Evolutionary conservation across 2,888 invertebrate species (phyloP).

Genomic region (Drosophila crucigera): DNA sequence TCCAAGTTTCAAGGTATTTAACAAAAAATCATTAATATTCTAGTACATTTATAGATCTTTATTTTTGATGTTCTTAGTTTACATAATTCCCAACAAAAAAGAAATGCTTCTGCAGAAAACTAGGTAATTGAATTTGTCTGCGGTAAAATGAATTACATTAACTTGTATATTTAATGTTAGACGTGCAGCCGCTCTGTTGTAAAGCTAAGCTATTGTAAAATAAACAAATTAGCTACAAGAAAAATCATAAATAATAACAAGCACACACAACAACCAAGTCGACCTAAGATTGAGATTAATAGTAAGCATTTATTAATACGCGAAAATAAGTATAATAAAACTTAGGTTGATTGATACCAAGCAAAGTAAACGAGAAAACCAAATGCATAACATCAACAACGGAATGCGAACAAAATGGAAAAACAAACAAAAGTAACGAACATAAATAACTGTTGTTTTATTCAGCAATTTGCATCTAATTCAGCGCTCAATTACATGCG

Average conservation of each 20-base stretch:
- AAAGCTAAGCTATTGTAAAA: conserved; percentile 62
- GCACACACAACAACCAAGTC: conserved; percentile 34
- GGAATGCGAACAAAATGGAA: conserved; percentile 46
- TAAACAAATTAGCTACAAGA: conserved; percentile 50
- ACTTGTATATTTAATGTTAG: neutral
- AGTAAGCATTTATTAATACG: conserved; percentile 75
- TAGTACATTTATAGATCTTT: neutral
- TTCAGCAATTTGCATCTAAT: conserved; percentile 76
- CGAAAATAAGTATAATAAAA: conserved; percentile 65
- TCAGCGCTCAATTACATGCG: conserved; percentile 71
- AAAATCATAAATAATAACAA: conserved; percentile 37
- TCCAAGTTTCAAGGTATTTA: neutral
- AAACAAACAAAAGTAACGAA: conserved; percentile 59
- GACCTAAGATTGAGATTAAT: conserved; percentile 68
- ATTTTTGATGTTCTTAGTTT: neutral
- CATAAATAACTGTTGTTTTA: conserved; percentile 77
- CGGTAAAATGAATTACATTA: neutral
- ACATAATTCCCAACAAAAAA: neutral
- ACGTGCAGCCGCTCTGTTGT: conserved; percentile 34
- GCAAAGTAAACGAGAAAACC: conserved; percentile 19
- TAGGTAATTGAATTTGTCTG: neutral
- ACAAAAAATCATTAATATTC: conserved; percentile 1
- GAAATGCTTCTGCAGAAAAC: neutral
- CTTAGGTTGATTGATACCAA: conserved; percentile 57
- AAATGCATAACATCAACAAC: conserved; percentile 39